These are phyloP conservation scores for Aleadryas rufinucha DNA, from an alignment of 2,113 vertebrate genomes.

Conservation along the genomic window DNA sequence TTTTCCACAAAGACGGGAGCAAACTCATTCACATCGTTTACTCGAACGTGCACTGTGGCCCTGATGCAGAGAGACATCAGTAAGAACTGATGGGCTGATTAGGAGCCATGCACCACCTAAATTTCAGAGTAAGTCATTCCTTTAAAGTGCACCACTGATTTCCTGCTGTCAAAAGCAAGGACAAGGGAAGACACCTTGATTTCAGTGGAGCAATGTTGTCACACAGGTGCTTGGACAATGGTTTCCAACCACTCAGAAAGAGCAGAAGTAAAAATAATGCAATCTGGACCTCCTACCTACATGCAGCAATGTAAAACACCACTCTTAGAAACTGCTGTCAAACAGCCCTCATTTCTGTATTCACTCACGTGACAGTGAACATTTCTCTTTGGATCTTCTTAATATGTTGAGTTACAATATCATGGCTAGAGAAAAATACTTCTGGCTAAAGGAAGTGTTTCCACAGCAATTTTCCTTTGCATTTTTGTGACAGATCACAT, in stretches of 20 bases:
- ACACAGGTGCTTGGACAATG: neutral
- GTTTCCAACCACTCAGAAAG: neutral
- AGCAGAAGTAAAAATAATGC: neutral
- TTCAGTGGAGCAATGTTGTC: neutral
- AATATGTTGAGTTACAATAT: neutral
- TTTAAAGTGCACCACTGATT: neutral
- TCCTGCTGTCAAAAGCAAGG: neutral
- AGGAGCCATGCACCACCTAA: neutral
- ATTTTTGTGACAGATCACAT: neutral
- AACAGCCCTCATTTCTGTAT: neutral
- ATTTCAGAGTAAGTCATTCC: neutral
- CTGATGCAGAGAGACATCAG: constrained; percentile 57
- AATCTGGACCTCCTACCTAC: neutral
- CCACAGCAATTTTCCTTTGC: neutral
- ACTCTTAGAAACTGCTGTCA: neutral
- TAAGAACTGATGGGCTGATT: neutral
- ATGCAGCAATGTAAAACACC: neutral
- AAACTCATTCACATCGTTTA: constrained; percentile 97
- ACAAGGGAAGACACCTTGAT: neutral
- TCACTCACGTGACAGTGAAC: neutral
- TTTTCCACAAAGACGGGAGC: constrained; percentile 95
- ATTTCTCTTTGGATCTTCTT: neutral
- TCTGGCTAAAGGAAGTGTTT: neutral
- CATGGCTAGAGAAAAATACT: neutral
- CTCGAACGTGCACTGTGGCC: constrained; percentile 93